Evolutionary conservation across 2,113 vertebrate species (phyloP), one percentile per base, ranked within the genome.

Genomic region (Typhlomys cinereus): DNA sequence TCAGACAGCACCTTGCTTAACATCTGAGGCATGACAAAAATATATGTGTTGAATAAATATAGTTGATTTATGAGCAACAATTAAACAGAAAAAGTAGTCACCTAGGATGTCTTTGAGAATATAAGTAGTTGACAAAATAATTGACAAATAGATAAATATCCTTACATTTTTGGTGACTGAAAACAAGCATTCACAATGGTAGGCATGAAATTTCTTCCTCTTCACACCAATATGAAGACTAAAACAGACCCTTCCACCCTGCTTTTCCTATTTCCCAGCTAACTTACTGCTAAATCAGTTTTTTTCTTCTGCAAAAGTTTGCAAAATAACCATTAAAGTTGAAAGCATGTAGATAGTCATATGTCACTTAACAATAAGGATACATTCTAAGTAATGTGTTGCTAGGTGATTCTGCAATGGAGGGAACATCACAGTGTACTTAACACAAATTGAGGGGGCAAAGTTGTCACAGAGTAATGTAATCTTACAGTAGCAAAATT

Each of bases 41-140:
- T 27, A 36, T 64, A 7, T 12, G 54, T 78, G 54, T 48, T 91
- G 25, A 94, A 71, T 89, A 84, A 86, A 87, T 64, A 71, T 5
- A n/a, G 31, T 54, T 79, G 31, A 89, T 74, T 85, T 88, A 64
- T 92, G 23, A 92, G 25, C 66, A 81, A 59, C 54, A 84, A 29
- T 85, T 82, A 88, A 91, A 91, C 17, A 66, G 61, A 67, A 87
- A 67, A 85, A 41, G n/a, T 15, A 8, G 34, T 79, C 23, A 93
- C 50, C 66, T 48, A 91, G 18, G 17, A 41, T 64, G 88, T 52
- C 67, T 92, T 93, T 91, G 46, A 95, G 39, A 73, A 93, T 14
- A 46, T 88, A 44, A 74, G 34, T 84, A 8, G 39, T 85, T 89
- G 71, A 78, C 12, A 75, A 78, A 78, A 82, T 64, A 81, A 89